phyloP scores from a whole-genome alignment of 2,888 invertebrate genomes.

The Tethea ocularis region DNA sequence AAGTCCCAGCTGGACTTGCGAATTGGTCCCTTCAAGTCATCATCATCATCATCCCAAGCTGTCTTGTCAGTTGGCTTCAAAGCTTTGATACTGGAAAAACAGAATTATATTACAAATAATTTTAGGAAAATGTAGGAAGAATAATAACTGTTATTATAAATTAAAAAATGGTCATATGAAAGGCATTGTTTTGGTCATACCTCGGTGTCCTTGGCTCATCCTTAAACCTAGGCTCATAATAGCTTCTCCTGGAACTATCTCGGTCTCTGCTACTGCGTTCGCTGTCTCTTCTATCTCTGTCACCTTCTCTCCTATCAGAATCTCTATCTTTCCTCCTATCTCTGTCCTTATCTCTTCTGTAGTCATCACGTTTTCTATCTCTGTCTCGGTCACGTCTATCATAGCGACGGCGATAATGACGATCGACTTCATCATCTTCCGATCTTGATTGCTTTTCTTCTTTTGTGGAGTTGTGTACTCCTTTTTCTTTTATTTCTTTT shows the following conservation, averaged over 20 bases:
- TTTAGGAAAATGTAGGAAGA: no score
- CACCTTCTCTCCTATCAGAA: constrained; percentile 47
- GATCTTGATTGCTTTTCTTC: constrained; percentile 75
- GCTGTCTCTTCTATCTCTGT: constrained; percentile 38
- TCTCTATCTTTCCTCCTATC: constrained; percentile 45
- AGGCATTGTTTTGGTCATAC: constrained; percentile 36
- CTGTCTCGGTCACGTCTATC: constrained; percentile 53
- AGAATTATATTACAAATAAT: no score
- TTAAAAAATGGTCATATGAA: no score
- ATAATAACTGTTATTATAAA: no score
- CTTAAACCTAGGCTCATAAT: constrained; percentile 86
- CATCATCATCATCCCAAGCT: constrained; percentile 92
- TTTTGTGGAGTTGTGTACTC: constrained; percentile 88
- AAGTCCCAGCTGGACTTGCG: constrained; percentile 95
- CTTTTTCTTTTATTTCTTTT: constrained; percentile 86
- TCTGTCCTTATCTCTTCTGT: constrained; percentile 50
- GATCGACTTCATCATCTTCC: constrained; percentile 67
- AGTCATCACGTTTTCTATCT: constrained; percentile 53
- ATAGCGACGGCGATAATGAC: constrained; percentile 60
- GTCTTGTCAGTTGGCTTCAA: constrained; percentile 85
- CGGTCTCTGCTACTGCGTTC: constrained; percentile 44
- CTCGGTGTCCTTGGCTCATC: constrained; percentile 95
- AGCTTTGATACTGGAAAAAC: constrained; percentile 64
- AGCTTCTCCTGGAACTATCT: constrained; percentile 76
- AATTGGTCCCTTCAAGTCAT: constrained; percentile 85